A percentile compares a stretch with the other conserved stretches of the same genome.
Conservation (phyloP, 2,888 invertebrate species). For the Neocrepidodera transversa region DNA sequence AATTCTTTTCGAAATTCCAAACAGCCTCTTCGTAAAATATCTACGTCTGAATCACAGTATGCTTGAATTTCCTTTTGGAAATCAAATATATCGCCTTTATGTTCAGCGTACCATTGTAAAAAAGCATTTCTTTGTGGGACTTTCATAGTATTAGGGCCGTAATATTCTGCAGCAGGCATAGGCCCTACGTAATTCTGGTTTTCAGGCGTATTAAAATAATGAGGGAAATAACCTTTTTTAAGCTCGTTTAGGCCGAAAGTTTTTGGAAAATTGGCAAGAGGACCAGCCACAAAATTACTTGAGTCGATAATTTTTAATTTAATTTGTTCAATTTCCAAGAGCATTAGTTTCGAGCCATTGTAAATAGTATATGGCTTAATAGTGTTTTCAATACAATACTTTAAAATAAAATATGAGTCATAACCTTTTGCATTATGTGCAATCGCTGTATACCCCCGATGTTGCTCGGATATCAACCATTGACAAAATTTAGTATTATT, state of each 20-base stretch:
- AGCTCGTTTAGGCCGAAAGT: not conserved
- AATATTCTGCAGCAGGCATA: not conserved
- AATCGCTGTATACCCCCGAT: too few species aligned
- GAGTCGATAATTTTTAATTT: conserved; percentile 8
- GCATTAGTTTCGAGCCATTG: conserved; percentile 22
- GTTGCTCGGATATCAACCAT: conserved; percentile 10
- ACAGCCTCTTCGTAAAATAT: too few species aligned
- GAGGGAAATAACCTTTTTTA: not conserved
- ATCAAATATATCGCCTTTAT: not conserved
- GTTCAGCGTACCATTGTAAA: conserved; percentile 4
- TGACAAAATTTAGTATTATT: conserved; percentile 10
- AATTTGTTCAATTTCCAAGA: conserved; percentile 6
- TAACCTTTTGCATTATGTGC: conserved; percentile 12
- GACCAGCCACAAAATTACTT: not conserved
- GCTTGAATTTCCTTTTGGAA: not conserved
- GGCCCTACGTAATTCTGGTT: conserved; percentile 1
- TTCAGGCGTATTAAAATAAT: too few species aligned
- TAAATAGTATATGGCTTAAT: too few species aligned
- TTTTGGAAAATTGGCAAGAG: not conserved
- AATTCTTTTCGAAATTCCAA: too few species aligned
- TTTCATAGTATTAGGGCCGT: too few species aligned
- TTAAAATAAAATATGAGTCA: conserved; percentile 20
- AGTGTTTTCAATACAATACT: conserved; percentile 20
- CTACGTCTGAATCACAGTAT: conserved; percentile 7
- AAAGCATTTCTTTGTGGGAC: not conserved